Evolutionary conservation across 2,797 vertebrate genomes (phyloP), one percentile per base, ranked within the genome.

Genomic region (Cetoscarus ocellatus): DNA sequence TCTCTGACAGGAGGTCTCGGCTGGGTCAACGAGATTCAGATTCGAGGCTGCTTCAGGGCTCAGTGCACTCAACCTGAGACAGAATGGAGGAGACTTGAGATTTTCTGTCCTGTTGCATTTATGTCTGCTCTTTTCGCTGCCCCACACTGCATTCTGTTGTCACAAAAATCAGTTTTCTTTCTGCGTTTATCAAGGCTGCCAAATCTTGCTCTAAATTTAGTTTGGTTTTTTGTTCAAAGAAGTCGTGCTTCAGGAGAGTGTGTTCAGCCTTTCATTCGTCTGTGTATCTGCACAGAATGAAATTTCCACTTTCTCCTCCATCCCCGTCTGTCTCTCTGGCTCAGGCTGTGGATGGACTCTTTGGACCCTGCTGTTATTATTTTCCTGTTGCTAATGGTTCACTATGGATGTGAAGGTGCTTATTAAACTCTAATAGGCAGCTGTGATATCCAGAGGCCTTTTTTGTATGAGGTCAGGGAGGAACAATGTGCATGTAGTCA

Each of bases 11-110:
- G 50, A 83, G 82, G 80, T 86, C 79, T 80, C 58, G 15, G 66
- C 42, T 56, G 52, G 86, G 88, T 92, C 86, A 92, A 91, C 78
- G 61, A 86, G 61, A 88, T 90, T 86, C 85, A 80, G 59, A 82
- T 59, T 70, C 48, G 42, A 9, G 52, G 55, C 68, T 74, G 62
- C 76, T 79, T 60, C 67, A 49, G 72, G 68, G 51, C 56, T 67
- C 35, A 8, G 8, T 35, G 19, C 64, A 13, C 69, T 78, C 62
- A 73, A 61, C 68, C 68, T 64, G 57, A 66, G 52, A 67, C 63
- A 15, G 45, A 44, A 11, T 40, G 60, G 13, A 45, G 57, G 35
- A 38, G 73, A 63, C 38, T 15, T 10, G 38, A 56, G 38, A 13
- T 17, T 56, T 18, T 56, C 38, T 7, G 6, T 5, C n/a, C 50